phyloP scores from a whole-genome alignment of 2,113 vertebrate species.

The Corythornis cristatus region DNA sequence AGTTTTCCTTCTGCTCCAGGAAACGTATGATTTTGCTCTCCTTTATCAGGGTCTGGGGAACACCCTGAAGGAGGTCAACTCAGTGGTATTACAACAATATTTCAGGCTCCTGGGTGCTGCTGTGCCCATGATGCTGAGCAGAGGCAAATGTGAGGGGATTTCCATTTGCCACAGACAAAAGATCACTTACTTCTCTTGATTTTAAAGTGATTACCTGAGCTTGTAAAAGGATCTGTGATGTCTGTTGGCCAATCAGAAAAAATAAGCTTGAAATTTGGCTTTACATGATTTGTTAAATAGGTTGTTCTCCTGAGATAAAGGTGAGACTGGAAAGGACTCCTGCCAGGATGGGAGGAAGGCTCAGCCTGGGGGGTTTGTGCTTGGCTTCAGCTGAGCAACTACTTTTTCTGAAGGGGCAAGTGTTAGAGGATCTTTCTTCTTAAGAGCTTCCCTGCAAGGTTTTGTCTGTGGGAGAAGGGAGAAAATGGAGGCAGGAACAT shows the following conservation, averaged over 20 bases:
- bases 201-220: not conserved
- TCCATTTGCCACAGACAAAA: constrained; percentile 29
- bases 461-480: not conserved
- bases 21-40: not conserved
- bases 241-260: not conserved
- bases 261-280: not conserved
- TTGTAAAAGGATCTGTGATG: not conserved
- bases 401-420: not conserved
- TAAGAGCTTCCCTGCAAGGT: not conserved
- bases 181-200: not conserved
- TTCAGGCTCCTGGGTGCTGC: not conserved
- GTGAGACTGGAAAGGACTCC: not conserved
- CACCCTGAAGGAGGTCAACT: not conserved
- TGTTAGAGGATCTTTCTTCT: not conserved
- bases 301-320: not conserved
- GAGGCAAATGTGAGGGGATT: constrained; percentile 20
- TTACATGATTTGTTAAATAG: not conserved
- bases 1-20: not conserved
- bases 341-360: not conserved
- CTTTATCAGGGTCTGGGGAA: not conserved
- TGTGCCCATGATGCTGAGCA: not conserved
- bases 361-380: not conserved
- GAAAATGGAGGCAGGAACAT: not conserved
- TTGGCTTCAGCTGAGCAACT: not conserved
- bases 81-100: not conserved